A percentile compares a stretch with the other conserved stretches of the same genome.
Conservation (phyloP, 1,140 invertebrate genomes). For the Pseudomyrmex cubaensis region DNA sequence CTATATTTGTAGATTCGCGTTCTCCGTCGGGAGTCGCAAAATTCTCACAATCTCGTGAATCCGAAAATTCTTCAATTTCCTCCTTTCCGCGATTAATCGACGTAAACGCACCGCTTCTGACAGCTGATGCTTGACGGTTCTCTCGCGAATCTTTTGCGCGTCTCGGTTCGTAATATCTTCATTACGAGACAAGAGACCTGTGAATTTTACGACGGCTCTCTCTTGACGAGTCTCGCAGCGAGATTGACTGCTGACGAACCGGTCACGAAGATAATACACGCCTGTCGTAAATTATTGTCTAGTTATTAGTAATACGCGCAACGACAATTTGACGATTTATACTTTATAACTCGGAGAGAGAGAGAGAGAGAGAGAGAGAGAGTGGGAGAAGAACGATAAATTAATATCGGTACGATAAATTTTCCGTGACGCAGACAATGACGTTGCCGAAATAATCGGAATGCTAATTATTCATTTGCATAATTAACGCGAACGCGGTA, state of each 20-base stretch:
- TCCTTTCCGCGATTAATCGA: slow-evolving; percentile 12
- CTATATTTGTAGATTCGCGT: slow-evolving; percentile 37
- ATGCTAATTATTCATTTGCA: slow-evolving; percentile 83
- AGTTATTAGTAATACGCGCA: slow-evolving; percentile 67
- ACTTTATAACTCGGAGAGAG: slow-evolving; percentile 22
- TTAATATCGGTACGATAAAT: slow-evolving; percentile 58
- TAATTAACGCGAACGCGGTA: slow-evolving; percentile 80
- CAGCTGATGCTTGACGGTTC: not conserved
- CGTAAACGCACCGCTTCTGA: not conserved
- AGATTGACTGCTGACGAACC: slow-evolving; percentile 21
- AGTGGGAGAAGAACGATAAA: slow-evolving; percentile 43
- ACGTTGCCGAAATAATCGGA: slow-evolving; percentile 81
- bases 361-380: too few relatives aligned
- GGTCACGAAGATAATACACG: not conserved
- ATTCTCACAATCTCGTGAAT: not conserved
- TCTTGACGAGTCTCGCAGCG: slow-evolving; percentile 3
- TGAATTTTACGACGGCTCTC: slow-evolving; percentile 43
- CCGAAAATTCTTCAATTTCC: slow-evolving; percentile 26
- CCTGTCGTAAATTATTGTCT: slow-evolving; percentile 50
- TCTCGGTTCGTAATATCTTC: slow-evolving; percentile 47
- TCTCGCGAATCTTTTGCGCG: slow-evolving; percentile 17
- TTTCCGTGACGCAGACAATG: slow-evolving; percentile 49
- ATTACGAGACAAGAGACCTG: slow-evolving; percentile 44
- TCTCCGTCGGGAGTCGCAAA: not conserved
- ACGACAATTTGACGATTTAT: slow-evolving; percentile 49